Conservation (phyloP, 2,797 vertebrate species). For the Chiroxiphia lanceolata region DNA sequence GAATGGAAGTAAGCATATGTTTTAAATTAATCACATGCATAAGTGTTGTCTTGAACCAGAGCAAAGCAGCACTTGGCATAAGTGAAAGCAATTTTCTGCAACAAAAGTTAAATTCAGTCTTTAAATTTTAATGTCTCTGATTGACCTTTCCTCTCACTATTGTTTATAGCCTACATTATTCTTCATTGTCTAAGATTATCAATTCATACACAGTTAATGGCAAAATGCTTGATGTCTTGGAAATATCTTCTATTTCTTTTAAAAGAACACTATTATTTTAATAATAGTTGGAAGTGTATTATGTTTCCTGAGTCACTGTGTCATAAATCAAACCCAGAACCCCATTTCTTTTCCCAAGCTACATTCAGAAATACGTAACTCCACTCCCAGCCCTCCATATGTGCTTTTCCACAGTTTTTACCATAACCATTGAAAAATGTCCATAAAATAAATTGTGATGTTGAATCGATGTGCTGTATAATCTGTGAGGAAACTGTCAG, state of each 20-base stretch:
- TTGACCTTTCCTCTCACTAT: constrained; percentile 17
- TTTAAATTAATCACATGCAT: constrained; percentile 21
- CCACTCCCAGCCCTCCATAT: not conserved
- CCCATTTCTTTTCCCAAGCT: not conserved
- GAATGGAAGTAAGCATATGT: not conserved
- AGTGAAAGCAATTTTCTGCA: constrained; percentile 28
- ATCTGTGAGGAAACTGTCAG: not conserved
- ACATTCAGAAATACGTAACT: not conserved
- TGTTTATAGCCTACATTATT: not conserved
- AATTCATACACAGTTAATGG: not conserved
- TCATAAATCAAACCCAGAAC: not conserved
- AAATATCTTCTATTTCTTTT: not conserved
- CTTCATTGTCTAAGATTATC: not conserved
- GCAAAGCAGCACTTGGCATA: constrained; percentile 18
- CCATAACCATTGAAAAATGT: not conserved
- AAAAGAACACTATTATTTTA: not conserved
- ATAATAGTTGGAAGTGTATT: not conserved
- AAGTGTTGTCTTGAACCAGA: constrained; percentile 10
- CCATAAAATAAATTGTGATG: not conserved
- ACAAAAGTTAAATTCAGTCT: not conserved
- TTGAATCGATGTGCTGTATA: not conserved
- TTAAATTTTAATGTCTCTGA: constrained; percentile 18
- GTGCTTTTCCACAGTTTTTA: not conserved
- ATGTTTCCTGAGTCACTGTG: not conserved
- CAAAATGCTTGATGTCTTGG: not conserved